Conservation (phyloP, 2,797 vertebrate genomes). For the Tinamus major region DNA sequence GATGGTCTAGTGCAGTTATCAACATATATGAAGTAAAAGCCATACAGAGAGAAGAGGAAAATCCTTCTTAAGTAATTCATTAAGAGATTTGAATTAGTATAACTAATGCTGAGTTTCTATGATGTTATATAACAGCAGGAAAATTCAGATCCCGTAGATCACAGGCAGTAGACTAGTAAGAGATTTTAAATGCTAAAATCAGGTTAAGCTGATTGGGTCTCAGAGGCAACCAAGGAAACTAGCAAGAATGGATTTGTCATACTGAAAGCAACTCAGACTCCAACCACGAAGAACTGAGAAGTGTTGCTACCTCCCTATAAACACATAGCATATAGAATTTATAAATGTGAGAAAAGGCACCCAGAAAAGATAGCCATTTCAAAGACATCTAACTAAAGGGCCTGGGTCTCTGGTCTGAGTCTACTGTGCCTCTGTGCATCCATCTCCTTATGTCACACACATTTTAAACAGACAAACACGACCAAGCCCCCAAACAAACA, state of each 20-base stretch:
- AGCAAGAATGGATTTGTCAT: not conserved
- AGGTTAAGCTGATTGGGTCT: not conserved
- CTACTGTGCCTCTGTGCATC: not conserved
- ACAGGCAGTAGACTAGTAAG: not conserved
- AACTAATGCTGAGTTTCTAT: not conserved
- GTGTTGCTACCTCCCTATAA: not conserved
- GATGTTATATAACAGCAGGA: not conserved
- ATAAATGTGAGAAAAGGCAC: not conserved
- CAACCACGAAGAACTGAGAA: not conserved
- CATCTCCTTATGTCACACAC: not conserved
- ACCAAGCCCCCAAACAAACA: rapidly evolving
- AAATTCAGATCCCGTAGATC: not conserved
- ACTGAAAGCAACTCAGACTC: not conserved
- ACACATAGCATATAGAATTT: not conserved
- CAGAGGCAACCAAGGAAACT: not conserved
- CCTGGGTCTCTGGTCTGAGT: too few species aligned
- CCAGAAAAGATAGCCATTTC: not conserved
- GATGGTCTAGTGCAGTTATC: not conserved
- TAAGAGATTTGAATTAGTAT: rapidly evolving
- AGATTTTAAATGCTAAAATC: not conserved
- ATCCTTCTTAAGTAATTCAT: rapidly evolving
- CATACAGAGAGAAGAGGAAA: not conserved
- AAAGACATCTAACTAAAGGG: not conserved
- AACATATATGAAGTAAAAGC: not conserved
- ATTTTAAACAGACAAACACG: not conserved